Conservation (phyloP, 2,888 invertebrate species). For the Himalopsyche japonica region DNA sequence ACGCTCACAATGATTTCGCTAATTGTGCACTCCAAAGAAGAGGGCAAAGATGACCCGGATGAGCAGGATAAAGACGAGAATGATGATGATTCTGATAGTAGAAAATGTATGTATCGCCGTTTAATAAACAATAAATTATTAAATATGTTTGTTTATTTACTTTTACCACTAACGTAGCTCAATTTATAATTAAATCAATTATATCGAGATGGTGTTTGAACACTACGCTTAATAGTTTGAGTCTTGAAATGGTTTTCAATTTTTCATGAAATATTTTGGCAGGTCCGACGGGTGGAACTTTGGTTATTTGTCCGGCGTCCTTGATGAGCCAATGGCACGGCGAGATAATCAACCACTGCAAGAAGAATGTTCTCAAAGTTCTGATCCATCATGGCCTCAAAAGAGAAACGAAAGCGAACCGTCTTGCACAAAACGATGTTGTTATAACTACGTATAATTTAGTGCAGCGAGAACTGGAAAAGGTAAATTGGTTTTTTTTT, state of each 20-base stretch:
- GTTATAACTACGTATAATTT: conserved; percentile 90
- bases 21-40: conserved; percentile 62
- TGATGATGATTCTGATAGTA: conserved; percentile 16
- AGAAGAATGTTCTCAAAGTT: conserved; percentile 64
- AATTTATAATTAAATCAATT: no score
- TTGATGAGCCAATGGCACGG: conserved; percentile 88
- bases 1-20: conserved; percentile 82
- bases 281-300: conserved; percentile 68
- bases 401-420: conserved; percentile 65
- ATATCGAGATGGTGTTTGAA: no score
- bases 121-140: neutral
- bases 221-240: no score
- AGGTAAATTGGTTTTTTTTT: conserved; percentile 44
- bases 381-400: conserved; percentile 81
- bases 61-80: conserved; percentile 47
- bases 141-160: no score
- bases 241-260: no score
- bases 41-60: conserved; percentile 43
- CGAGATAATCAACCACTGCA: conserved; percentile 71
- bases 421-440: conserved; percentile 73
- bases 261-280: neutral
- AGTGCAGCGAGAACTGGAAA: conserved; percentile 64
- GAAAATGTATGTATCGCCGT: conserved; percentile 9
- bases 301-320: conserved; percentile 93
- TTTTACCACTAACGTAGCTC: neutral